phyloP scores from a whole-genome alignment of 1,140 invertebrate genomes.

The Fopius arisanus region DNA sequence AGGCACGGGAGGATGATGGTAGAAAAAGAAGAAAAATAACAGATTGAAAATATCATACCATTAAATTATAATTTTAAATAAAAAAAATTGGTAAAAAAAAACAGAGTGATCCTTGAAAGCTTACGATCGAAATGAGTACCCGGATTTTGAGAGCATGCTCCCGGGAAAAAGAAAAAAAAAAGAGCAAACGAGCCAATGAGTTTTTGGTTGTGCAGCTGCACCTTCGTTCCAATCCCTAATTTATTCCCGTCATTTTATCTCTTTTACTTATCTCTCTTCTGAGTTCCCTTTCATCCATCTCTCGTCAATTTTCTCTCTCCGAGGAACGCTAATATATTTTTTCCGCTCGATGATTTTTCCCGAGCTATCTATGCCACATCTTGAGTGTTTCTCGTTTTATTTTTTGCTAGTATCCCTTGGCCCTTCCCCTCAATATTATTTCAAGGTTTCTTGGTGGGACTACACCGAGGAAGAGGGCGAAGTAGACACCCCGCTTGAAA shows the following conservation, averaged over 20 bases:
- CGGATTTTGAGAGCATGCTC: constrained; percentile 10
- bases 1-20: neutral
- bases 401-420: neutral
- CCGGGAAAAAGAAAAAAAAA: constrained; percentile 30
- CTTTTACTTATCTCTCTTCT: constrained; percentile 34
- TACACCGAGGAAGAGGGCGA: constrained; percentile 17
- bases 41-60: neutral
- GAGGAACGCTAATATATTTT: constrained; percentile 38
- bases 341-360: constrained; percentile 27
- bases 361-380: too few species aligned
- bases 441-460: neutral
- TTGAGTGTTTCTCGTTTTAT: constrained; percentile 38
- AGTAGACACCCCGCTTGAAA: constrained; percentile 40
- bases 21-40: neutral
- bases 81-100: too few species aligned
- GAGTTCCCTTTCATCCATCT: constrained; percentile 15
- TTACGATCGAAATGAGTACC: constrained; percentile 10
- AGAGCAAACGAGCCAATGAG: constrained; percentile 37
- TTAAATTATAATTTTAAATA: neutral
- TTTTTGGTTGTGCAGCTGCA: constrained; percentile 47
- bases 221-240: constrained; percentile 40
- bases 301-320: constrained; percentile 26
- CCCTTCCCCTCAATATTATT: constrained; percentile 1
- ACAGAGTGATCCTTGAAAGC: constrained; percentile 11
- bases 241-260: constrained; percentile 39